A percentile compares a stretch with the other conserved stretches of the same genome.
Evolutionary conservation across 2,888 invertebrate genomes (phyloP).

Genomic region (Trichogramma dendrolimi): DNA sequence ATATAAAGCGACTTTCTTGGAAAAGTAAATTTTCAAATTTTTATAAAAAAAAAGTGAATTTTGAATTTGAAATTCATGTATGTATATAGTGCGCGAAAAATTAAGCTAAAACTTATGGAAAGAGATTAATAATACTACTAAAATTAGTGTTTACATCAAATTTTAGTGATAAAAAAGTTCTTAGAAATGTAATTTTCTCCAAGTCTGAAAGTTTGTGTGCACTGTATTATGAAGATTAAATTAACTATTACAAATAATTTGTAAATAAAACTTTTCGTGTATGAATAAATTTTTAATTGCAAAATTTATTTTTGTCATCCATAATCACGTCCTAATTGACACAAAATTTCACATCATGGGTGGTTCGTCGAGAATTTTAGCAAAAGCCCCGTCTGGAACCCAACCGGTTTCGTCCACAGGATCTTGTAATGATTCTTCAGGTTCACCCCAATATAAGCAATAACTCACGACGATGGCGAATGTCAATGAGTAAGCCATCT

Average conservation of each 20-base stretch:
- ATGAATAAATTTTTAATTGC: neutral
- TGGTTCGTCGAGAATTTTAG: neutral
- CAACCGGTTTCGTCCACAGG: slow-evolving; percentile 42
- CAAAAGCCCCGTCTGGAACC: slow-evolving; percentile 40
- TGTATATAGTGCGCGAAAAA: too few species aligned
- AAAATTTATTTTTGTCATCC: neutral
- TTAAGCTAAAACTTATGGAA: too few species aligned
- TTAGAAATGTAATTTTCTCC: too few species aligned
- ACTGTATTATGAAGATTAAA: neutral
- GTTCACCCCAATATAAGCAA: slow-evolving; percentile 37
- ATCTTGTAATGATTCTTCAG: slow-evolving; percentile 27
- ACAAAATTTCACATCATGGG: too few species aligned
- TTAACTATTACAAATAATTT: neutral
- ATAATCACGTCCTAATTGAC: neutral
- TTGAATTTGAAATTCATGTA: too few species aligned
- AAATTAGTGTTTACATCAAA: too few species aligned
- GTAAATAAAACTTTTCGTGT: neutral
- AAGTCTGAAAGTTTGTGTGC: neutral
- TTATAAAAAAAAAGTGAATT: too few species aligned
- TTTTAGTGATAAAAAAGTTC: too few species aligned
- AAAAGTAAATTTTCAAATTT: too few species aligned
- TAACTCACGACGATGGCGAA: slow-evolving; percentile 38
- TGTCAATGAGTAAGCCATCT: slow-evolving; percentile 29
- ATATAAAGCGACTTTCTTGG: too few species aligned
- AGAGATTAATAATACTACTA: too few species aligned